These are phyloP conservation scores for Hydrozoanthus gracilis DNA, from an alignment of 92 coral and sea anemone species.

Conservation along the genomic window DNA sequence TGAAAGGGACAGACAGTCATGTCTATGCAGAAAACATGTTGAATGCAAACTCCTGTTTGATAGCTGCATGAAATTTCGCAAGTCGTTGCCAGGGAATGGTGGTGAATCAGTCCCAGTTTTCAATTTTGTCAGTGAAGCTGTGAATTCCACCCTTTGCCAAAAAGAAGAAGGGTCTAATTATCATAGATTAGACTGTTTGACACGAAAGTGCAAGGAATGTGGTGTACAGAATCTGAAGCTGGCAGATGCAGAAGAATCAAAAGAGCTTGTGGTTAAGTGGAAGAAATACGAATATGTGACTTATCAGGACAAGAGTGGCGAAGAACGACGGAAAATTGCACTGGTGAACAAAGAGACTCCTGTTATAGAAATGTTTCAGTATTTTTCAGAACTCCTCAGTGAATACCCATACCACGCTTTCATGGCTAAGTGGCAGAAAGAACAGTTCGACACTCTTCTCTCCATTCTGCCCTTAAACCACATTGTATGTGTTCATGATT, in stretches of 20 bases:
- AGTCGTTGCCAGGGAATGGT: constrained; percentile 17
- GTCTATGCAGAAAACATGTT: constrained; percentile 63
- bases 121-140: constrained; percentile 50
- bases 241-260: constrained; percentile 50
- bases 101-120: constrained; percentile 23
- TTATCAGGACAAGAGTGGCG: constrained; percentile 52
- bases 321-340: constrained; percentile 52
- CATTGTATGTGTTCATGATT: constrained; percentile 34
- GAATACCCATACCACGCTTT: constrained; percentile 64
- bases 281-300: constrained; percentile 70
- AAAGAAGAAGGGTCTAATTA: constrained; percentile 34
- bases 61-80: constrained; percentile 63
- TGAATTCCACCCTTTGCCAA: constrained; percentile 46
- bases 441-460: constrained; percentile 8
- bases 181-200: constrained; percentile 51
- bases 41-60: constrained; percentile 52
- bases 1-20: constrained; percentile 55
- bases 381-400: constrained; percentile 54
- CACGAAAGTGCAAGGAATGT: constrained; percentile 62
- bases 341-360: constrained; percentile 64
- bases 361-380: constrained; percentile 64
- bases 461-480: constrained; percentile 36
- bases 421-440: constrained; percentile 58
- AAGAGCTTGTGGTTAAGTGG: constrained; percentile 65
- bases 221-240: constrained; percentile 50